Percentiles rank a stretch among this genome's conserved stretches.
These are phyloP conservation scores for Notocelia uddmanniana DNA, from an alignment of 2,888 invertebrate species.

Conservation along the genomic window DNA sequence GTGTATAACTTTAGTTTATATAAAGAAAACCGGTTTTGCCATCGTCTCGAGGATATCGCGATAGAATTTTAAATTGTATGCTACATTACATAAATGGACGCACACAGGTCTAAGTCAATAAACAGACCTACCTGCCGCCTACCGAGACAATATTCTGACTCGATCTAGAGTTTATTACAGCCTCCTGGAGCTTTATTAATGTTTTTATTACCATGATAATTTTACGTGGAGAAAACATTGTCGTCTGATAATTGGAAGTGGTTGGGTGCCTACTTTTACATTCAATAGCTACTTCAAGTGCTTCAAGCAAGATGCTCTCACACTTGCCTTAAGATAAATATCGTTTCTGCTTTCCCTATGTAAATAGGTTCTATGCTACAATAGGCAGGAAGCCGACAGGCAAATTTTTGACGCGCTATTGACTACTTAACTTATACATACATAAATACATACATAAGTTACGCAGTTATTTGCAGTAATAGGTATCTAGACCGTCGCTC, in stretches of 20 bases:
- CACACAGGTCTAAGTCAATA: conserved; percentile 19
- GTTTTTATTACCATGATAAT: background rate
- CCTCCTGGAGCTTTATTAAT: conserved; percentile 2
- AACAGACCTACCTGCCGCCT: conserved; percentile 21
- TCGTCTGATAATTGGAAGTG: background rate
- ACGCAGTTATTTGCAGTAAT: too few species aligned
- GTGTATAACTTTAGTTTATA: conserved; percentile 19
- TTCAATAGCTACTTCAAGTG: background rate
- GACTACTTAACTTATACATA: background rate
- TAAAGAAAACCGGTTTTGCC: conserved; percentile 36
- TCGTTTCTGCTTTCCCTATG: background rate
- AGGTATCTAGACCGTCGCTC: too few species aligned
- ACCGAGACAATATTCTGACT: conserved; percentile 18
- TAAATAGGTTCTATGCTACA: too few species aligned
- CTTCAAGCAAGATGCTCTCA: background rate
- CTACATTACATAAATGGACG: conserved; percentile 34
- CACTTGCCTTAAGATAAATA: background rate
- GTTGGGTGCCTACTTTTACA: background rate
- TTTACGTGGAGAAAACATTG: background rate
- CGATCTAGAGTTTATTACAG: conserved; percentile 11
- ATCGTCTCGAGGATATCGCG: conserved; percentile 28
- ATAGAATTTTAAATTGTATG: conserved; percentile 35
- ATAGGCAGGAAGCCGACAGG: background rate
- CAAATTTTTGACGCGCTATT: background rate
- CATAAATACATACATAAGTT: too few species aligned